A percentile compares a stretch with the other conserved stretches of the same genome.
phyloP scores from a whole-genome alignment of 2,113 vertebrate species.

The Bujurquina vittata region DNA sequence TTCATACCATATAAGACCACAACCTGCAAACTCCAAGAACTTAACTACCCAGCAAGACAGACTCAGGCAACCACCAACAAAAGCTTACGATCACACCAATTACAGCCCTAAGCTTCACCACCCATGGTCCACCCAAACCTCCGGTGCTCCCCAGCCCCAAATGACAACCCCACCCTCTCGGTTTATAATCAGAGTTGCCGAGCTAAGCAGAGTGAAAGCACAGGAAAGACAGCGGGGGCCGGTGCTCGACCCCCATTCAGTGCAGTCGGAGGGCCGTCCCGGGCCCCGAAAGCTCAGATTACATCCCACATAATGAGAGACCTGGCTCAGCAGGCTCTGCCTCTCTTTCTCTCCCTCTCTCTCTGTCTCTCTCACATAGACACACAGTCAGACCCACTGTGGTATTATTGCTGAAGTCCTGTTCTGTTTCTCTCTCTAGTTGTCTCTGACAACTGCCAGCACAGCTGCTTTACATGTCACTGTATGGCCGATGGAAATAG shows the following conservation, averaged over 20 bases:
- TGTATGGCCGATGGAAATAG: slow-evolving; percentile 31
- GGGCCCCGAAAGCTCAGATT: slow-evolving; percentile 78
- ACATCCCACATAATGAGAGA: slow-evolving; percentile 79
- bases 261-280: slow-evolving; percentile 60
- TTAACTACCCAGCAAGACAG: slow-evolving; percentile 11
- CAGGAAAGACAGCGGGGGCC: slow-evolving; percentile 74
- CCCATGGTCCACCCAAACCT: slow-evolving; percentile 41
- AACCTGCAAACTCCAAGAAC: slow-evolving; percentile 5
- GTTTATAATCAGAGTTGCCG: slow-evolving; percentile 76
- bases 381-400: slow-evolving; percentile 36
- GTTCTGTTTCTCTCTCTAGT: slow-evolving; percentile 64
- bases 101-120: slow-evolving; percentile 39
- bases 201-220: slow-evolving; percentile 80
- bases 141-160: slow-evolving; percentile 36
- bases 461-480: slow-evolving; percentile 65
- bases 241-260: slow-evolving; percentile 69
- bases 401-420: slow-evolving; percentile 72
- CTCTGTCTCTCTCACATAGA: slow-evolving; percentile 24
- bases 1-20: background rate
- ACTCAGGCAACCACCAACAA: slow-evolving; percentile 19
- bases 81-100: slow-evolving; percentile 19
- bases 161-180: slow-evolving; percentile 49
- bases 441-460: slow-evolving; percentile 65
- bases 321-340: slow-evolving; percentile 78
- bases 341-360: slow-evolving; percentile 33